phyloP scores from a whole-genome alignment of 2,797 vertebrate genomes.

The Glossophaga mutica region DNA sequence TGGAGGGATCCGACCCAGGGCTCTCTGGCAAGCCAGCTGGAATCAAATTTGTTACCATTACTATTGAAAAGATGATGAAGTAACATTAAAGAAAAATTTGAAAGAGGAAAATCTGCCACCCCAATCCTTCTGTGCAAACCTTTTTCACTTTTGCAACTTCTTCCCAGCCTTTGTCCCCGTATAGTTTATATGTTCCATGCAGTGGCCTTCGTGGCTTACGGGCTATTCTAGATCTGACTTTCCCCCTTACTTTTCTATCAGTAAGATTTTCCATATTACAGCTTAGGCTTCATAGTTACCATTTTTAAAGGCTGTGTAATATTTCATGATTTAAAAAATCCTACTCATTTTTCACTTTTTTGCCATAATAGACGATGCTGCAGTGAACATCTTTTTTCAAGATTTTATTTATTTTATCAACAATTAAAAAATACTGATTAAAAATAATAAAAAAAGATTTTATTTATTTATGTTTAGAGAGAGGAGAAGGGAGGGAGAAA shows the following conservation, averaged over 20 bases:
- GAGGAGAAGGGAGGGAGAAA: no score
- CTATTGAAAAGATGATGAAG: neutral
- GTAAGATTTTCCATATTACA: slow-evolving; percentile 5
- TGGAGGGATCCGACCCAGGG: neutral
- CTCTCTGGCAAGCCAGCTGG: neutral
- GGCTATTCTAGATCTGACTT: neutral
- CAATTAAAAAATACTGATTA: no score
- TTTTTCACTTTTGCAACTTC: neutral
- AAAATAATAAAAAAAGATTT: no score
- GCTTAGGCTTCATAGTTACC: slow-evolving; percentile 21
- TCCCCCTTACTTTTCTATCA: neutral
- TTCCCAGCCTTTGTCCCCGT: neutral
- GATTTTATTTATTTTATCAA: no score
- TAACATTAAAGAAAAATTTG: neutral
- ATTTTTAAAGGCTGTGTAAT: slow-evolving; percentile 14
- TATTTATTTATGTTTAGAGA: no score
- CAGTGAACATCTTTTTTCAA: neutral
- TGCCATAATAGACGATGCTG: neutral
- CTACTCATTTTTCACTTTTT: neutral
- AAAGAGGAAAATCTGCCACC: neutral
- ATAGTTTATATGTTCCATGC: neutral
- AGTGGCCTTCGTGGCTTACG: neutral
- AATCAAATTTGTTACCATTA: neutral
- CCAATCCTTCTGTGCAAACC: no score
- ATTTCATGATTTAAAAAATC: slow-evolving; percentile 13